Conservation (phyloP, 2,797 vertebrate species). For the Hapalemur alaotrensis region DNA sequence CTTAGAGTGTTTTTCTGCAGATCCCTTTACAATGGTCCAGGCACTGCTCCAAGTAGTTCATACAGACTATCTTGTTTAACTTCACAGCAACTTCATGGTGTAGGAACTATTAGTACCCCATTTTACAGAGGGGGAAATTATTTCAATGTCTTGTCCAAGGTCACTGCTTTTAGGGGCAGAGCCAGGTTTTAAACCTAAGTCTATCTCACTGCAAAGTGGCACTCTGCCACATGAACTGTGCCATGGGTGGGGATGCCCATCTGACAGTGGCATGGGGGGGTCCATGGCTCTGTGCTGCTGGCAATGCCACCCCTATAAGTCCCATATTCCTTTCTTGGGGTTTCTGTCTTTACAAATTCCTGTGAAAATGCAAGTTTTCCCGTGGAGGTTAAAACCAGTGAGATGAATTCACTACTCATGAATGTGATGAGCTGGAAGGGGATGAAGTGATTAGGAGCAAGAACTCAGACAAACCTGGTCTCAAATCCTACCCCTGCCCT, state of each 20-base stretch:
- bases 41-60: not conserved
- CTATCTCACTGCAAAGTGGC: not conserved
- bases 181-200: not conserved
- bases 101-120: not conserved
- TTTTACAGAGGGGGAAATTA: not conserved
- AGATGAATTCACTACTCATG: not conserved
- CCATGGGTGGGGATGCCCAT: not conserved
- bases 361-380: not conserved
- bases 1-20: not conserved
- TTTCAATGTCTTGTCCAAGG: not conserved
- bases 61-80: not conserved
- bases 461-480: not conserved
- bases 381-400: not conserved
- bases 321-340: not conserved
- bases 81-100: not conserved
- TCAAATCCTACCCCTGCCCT: not conserved
- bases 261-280: not conserved
- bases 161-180: not conserved
- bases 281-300: not conserved
- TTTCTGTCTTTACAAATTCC: not conserved
- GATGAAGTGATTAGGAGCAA: not conserved
- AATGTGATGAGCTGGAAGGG: not conserved
- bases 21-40: not conserved
- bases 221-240: not conserved
- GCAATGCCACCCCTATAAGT: not conserved